Evolutionary conservation across 2,888 invertebrate genomes (phyloP).

Genomic region (Pristionchus mayeri): DNA sequence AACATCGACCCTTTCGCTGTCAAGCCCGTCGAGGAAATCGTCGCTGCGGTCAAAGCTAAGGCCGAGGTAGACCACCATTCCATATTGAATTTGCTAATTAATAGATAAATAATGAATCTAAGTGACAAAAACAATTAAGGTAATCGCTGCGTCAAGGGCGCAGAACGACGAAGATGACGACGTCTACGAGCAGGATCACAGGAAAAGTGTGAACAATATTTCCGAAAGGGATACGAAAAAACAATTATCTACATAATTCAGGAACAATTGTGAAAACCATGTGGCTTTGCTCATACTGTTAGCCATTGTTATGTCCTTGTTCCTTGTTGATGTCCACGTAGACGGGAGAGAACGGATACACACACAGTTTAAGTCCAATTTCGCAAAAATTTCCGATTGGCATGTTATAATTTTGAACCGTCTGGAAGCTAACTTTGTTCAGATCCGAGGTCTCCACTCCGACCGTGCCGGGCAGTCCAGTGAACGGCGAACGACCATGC

Average conservation of each 20-base stretch:
- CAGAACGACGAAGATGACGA: slow-evolving; percentile 63
- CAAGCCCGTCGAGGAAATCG: slow-evolving; percentile 75
- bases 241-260: not conserved
- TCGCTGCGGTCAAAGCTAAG: slow-evolving; percentile 74
- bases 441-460: slow-evolving; percentile 71
- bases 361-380: too few relatives aligned
- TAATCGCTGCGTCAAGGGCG: slow-evolving; percentile 55
- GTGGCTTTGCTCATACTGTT: too few relatives aligned
- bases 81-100: too few relatives aligned
- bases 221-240: not conserved
- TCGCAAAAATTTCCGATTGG: too few relatives aligned
- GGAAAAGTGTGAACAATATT: too few relatives aligned
- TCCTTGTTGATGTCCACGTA: too few relatives aligned
- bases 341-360: too few relatives aligned
- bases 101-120: not conserved
- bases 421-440: too few relatives aligned
- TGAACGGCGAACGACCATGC: slow-evolving; percentile 66
- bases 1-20: slow-evolving; percentile 75
- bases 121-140: too few relatives aligned
- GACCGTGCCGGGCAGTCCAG: slow-evolving; percentile 74
- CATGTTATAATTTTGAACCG: too few relatives aligned
- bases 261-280: too few relatives aligned
- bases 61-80: slow-evolving; percentile 60
- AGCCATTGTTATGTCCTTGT: too few relatives aligned
- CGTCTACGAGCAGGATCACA: slow-evolving; percentile 57